phyloP scores from a whole-genome alignment of 92 coral and sea anemone species.

The Porites rus region DNA sequence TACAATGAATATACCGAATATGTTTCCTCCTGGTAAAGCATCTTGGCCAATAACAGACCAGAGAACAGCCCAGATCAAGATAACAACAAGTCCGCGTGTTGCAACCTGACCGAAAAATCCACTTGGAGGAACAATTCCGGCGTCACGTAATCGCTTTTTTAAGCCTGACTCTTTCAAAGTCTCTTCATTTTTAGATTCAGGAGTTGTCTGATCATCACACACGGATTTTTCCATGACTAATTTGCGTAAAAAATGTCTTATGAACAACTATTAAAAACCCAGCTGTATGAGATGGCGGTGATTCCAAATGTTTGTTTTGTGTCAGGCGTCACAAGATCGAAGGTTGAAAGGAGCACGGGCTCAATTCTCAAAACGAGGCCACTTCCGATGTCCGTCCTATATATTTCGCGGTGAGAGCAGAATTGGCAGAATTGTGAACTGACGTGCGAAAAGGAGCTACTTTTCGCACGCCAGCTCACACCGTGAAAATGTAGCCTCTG shows the following conservation, averaged over 20 bases:
- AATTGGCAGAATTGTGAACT: too few relatives aligned
- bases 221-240: too few relatives aligned
- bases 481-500: too few relatives aligned
- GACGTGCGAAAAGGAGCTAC: too few relatives aligned
- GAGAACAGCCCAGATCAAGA: constrained; percentile 83
- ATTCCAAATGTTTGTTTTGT: not conserved
- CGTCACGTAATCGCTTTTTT: not conserved
- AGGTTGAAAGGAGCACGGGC: too few relatives aligned
- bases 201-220: not conserved
- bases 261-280: not conserved
- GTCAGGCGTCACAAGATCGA: not conserved
- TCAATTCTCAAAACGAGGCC: too few relatives aligned
- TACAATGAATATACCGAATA: constrained; percentile 86
- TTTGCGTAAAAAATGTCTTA: too few relatives aligned
- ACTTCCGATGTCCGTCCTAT: too few relatives aligned
- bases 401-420: too few relatives aligned
- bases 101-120: constrained; percentile 54
- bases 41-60: constrained; percentile 89
- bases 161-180: not conserved
- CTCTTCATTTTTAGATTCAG: not conserved
- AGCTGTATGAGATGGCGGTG: not conserved
- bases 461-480: too few relatives aligned
- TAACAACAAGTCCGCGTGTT: constrained; percentile 60
- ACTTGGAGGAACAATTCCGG: constrained; percentile 75
- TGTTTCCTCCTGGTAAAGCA: constrained; percentile 91